These are phyloP conservation scores for Microctenopoma stevenorrisi DNA, from an alignment of 2,797 vertebrate species.

Conservation along the genomic window DNA sequence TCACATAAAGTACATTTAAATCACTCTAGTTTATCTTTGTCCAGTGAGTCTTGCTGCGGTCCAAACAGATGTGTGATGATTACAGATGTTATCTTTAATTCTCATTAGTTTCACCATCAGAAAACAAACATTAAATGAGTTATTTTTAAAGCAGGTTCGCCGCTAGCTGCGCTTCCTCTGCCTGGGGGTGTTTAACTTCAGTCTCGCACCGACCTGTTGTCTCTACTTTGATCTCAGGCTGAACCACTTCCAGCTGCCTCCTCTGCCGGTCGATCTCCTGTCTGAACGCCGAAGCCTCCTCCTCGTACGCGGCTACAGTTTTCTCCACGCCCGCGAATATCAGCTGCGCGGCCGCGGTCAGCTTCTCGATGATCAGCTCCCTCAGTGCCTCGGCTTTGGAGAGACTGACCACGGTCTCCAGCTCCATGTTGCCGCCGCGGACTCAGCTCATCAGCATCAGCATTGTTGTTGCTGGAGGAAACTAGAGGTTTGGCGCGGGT, in stretches of 20 bases:
- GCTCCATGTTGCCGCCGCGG: background rate
- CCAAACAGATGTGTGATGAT: no score
- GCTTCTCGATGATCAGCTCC: constrained; percentile 27
- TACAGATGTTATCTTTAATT: no score
- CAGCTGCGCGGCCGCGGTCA: constrained; percentile 30
- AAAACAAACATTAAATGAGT: background rate
- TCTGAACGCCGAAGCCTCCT: constrained; percentile 24
- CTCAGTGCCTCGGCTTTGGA: constrained; percentile 7
- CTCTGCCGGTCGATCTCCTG: constrained; percentile 35
- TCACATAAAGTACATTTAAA: no score
- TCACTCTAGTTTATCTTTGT: no score
- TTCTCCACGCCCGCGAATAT: constrained; percentile 36
- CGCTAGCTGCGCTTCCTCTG: background rate
- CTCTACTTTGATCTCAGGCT: constrained; percentile 18
- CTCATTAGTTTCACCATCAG: background rate
- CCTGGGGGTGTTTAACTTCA: no score
- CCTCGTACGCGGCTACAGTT: constrained; percentile 46
- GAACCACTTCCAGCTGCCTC: constrained; percentile 38
- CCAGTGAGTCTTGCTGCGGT: no score
- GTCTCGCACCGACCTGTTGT: background rate
- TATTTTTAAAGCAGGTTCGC: background rate
- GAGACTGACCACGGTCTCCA: background rate
- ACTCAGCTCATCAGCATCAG: background rate
- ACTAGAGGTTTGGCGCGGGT: background rate
- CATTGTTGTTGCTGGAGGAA: background rate